Evolutionary conservation across 1,140 invertebrate genomes (phyloP).

Genomic region (Battus philenor): DNA sequence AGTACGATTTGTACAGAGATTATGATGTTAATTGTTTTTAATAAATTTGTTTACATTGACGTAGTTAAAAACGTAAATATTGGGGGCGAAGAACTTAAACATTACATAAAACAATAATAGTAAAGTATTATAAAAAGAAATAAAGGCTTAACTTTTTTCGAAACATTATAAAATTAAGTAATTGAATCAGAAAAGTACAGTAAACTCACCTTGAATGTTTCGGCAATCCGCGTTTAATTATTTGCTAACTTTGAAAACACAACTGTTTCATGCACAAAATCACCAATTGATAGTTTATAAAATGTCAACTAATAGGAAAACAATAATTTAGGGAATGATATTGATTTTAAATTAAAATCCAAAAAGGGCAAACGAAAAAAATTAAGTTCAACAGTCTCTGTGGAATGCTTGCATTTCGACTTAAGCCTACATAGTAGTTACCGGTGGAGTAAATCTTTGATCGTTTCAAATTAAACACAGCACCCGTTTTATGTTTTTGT

Average conservation of each 20-base stretch:
- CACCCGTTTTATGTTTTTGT: slow-evolving; percentile 31
- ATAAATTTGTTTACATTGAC: no score
- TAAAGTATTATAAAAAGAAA: no score
- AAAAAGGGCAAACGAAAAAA: slow-evolving; percentile 64
- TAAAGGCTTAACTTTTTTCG: no score
- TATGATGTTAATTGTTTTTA: no score
- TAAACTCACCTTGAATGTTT: slow-evolving; percentile 58
- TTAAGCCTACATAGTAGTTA: slow-evolving; percentile 36
- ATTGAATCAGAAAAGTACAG: no score
- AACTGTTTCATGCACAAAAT: slow-evolving; percentile 32
- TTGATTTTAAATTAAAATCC: slow-evolving; percentile 56
- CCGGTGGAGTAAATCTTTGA: slow-evolving; percentile 26
- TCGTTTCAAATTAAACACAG: slow-evolving; percentile 29
- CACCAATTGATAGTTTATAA: slow-evolving; percentile 27
- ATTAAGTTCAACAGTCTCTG: slow-evolving; percentile 68
- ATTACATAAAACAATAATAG: no score
- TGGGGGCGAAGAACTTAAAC: no score
- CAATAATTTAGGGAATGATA: slow-evolving; percentile 24
- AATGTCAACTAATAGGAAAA: slow-evolving; percentile 31
- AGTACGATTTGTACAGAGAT: no score
- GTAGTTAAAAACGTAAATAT: no score
- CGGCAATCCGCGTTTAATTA: slow-evolving; percentile 50
- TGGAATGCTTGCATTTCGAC: slow-evolving; percentile 68
- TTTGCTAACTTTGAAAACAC: slow-evolving; percentile 42
- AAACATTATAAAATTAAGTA: no score